phyloP scores from a whole-genome alignment of 1,140 invertebrate species.

The Drosophila sp. region DNA sequence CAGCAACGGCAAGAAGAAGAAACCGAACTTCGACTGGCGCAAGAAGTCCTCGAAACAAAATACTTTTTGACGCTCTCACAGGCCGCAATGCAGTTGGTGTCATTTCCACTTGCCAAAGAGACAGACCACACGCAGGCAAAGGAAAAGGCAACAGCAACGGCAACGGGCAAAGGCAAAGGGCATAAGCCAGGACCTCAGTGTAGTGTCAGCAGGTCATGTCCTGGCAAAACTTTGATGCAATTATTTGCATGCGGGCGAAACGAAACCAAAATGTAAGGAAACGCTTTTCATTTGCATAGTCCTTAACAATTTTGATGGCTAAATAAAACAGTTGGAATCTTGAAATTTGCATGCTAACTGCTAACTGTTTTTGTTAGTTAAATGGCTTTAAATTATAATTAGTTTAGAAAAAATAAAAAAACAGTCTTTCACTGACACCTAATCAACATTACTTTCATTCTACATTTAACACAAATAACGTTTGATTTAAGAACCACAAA shows the following conservation, averaged over 20 bases:
- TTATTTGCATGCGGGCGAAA: conserved; percentile 44
- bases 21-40: conserved; percentile 45
- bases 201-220: conserved; percentile 16
- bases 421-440: no score
- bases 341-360: conserved; percentile 13
- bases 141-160: conserved; percentile 11
- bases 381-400: background rate
- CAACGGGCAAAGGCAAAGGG: background rate
- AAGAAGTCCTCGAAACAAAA: conserved; percentile 62
- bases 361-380: background rate
- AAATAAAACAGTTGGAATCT: background rate
- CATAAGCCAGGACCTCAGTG: conserved; percentile 1
- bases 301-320: conserved; percentile 6
- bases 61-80: conserved; percentile 70
- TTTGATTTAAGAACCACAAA: no score
- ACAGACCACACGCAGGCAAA: conserved; percentile 41
- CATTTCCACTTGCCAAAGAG: conserved; percentile 54
- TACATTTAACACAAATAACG: no score
- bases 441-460: no score
- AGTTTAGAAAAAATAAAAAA: background rate
- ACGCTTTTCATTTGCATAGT: conserved; percentile 18
- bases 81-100: conserved; percentile 73
- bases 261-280: conserved; percentile 1
- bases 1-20: conserved; percentile 31
- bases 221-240: conserved; percentile 26